phyloP scores from a whole-genome alignment of 2,797 vertebrate genomes.

The Fringilla coelebs region DNA sequence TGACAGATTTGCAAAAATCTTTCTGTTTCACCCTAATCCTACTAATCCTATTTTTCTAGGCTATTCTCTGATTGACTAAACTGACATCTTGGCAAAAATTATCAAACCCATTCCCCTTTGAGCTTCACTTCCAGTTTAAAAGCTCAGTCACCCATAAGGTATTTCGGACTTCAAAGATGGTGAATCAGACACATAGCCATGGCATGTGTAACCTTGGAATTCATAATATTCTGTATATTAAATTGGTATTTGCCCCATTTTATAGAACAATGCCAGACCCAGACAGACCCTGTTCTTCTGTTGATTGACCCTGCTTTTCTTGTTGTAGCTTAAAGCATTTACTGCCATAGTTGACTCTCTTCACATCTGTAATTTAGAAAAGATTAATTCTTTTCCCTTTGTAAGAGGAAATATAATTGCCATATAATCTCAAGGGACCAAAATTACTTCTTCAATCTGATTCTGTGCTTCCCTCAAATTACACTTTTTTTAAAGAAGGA shows the following conservation, averaged over 20 bases:
- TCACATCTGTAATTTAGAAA: constrained; percentile 12
- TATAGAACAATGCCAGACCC: background rate
- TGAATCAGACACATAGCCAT: background rate
- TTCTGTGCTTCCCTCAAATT: background rate
- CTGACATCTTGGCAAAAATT: background rate
- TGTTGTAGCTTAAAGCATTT: background rate
- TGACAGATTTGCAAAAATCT: background rate
- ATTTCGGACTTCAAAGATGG: background rate
- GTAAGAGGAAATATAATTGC: constrained; percentile 6
- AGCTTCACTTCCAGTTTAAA: background rate
- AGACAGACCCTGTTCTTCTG: background rate
- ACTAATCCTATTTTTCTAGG: background rate
- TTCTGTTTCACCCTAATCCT: background rate
- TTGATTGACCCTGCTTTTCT: background rate
- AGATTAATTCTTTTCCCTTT: background rate
- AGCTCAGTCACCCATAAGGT: background rate
- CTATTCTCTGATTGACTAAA: background rate
- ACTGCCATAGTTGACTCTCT: background rate
- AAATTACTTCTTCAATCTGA: background rate
- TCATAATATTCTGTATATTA: background rate
- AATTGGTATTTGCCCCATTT: background rate
- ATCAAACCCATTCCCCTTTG: background rate
- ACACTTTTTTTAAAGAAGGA: background rate
- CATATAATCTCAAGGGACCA: background rate
- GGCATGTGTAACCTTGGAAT: background rate